phyloP scores from a whole-genome alignment of 2,888 invertebrate genomes.

The Mesochorus sp. region DNA sequence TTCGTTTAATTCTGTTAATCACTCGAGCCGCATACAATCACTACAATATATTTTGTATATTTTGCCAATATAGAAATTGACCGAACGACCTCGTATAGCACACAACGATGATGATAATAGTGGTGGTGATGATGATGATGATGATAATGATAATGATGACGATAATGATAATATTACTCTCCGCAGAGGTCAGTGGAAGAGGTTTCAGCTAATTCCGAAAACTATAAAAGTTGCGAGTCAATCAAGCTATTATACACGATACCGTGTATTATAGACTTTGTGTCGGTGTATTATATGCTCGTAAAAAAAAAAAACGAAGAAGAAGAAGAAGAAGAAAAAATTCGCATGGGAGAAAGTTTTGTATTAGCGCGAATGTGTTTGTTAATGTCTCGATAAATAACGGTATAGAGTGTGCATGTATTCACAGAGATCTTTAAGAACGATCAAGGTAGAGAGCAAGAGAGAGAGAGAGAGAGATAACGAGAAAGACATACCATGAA shows the following conservation, averaged over 20 bases:
- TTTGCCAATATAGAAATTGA: conserved; percentile 39
- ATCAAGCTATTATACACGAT: conserved; percentile 59
- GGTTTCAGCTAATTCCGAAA: conserved; percentile 50
- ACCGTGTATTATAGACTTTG: conserved; percentile 40
- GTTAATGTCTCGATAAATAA: conserved; percentile 61
- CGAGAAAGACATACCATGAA: conserved; percentile 44
- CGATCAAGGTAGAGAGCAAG: conserved; percentile 25
- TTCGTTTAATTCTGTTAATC: conserved; percentile 1
- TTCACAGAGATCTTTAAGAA: conserved; percentile 23
- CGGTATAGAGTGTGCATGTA: conserved; percentile 28
- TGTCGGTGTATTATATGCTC: conserved; percentile 43
- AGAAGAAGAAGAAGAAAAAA: not conserved
- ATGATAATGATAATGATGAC: conserved; percentile 34
- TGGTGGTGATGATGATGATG: conserved; percentile 39
- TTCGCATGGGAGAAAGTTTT: conserved; percentile 48
- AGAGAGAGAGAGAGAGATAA: conserved; percentile 12
- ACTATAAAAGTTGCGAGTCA: conserved; percentile 62
- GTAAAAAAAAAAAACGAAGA: conserved; percentile 27
- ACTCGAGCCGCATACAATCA: not conserved
- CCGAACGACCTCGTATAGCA: conserved; percentile 34
- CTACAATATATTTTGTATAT: too few relatives aligned
- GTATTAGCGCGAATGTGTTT: conserved; percentile 48
- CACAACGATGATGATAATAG: conserved; percentile 29
- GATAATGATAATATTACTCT: conserved; percentile 35
- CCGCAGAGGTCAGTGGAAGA: not conserved